Evolutionary conservation across 2,888 invertebrate genomes (phyloP), one percentile per base, ranked within the genome.

Genomic region (Tachina grossa): DNA sequence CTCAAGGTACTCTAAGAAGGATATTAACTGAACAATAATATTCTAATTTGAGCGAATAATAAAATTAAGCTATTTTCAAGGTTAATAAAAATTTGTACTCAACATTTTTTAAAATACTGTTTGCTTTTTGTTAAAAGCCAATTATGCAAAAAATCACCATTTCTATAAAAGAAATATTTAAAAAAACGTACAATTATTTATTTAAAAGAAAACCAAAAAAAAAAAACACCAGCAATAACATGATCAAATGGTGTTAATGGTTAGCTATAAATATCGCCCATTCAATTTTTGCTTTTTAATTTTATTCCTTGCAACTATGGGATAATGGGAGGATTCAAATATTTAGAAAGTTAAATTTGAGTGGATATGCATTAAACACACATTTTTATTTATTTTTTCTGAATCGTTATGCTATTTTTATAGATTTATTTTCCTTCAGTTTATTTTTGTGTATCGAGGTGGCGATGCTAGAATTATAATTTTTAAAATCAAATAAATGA

Each of bases 191-290:
- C 61, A 61, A 61, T 11, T 74, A 19, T 68, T 59, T 72, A 55
- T 55, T 51, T 13, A 59, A 51, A 71, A 76, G 43, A 31, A 31
- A 31, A 31, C 31, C 5, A 5, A 49, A 74, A 45, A 63, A 59
- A 59, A 39, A 31, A 31, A 31, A 3, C 4, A 31, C 9, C 16
- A 16, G 49, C 80, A 77, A 75, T 75, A 86, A 79, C 82, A 84
- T 79, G 75, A 72, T 86, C 82, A 66, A 84, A 69, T 85, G 85
- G 87, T 88, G 88, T 88, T 88, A 88, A 88, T 88, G 88, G 87
- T 84, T 79, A 84, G 85, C 87, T 87, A 88, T 88, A 88, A 88
- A 88, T 88, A 83, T 61, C 66, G 53, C 61, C 79, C 43, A 76
- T 83, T 66, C 31, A 6, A 31, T 31, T 51, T 19, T 55, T 47